Percentiles rank a stretch among this genome's conserved stretches.
Evolutionary conservation across 2,888 invertebrate genomes (phyloP).

Genomic region (Spisula solida): DNA sequence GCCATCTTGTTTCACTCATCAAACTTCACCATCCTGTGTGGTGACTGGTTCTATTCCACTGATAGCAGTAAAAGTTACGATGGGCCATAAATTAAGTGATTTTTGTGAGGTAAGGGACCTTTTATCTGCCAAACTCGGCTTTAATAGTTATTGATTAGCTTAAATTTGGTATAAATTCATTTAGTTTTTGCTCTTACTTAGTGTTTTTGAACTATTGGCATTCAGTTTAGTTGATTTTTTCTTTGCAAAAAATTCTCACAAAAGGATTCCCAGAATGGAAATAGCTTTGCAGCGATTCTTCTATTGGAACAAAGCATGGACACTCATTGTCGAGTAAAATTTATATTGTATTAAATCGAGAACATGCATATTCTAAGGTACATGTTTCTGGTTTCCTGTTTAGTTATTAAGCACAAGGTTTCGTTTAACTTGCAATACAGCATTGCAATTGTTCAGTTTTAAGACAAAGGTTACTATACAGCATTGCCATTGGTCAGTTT

Average conservation of each 20-base stretch:
- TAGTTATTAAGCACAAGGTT: too few relatives aligned
- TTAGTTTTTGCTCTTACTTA: background rate
- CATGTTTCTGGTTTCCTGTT: too few relatives aligned
- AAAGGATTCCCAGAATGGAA: background rate
- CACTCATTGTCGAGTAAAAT: background rate
- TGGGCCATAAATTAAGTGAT: background rate
- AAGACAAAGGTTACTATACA: too few relatives aligned
- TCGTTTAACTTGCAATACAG: too few relatives aligned
- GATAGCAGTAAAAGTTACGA: background rate
- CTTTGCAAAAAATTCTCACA: background rate
- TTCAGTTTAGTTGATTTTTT: background rate
- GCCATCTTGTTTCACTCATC: slow-evolving; percentile 1
- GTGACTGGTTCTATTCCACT: slow-evolving; percentile 5
- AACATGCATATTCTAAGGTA: background rate
- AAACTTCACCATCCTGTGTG: background rate
- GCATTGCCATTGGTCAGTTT: too few relatives aligned
- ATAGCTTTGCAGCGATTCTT: background rate
- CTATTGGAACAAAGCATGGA: background rate
- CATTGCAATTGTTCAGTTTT: too few relatives aligned
- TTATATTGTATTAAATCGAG: background rate
- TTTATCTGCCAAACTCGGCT: background rate
- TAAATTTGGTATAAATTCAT: slow-evolving; percentile 12
- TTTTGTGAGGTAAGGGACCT: background rate
- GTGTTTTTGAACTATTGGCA: background rate
- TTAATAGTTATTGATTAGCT: slow-evolving; percentile 18